Base-by-base conservation (phyloP, 2,113 vertebrate species). In the Platysternon megacephalum region DNA sequence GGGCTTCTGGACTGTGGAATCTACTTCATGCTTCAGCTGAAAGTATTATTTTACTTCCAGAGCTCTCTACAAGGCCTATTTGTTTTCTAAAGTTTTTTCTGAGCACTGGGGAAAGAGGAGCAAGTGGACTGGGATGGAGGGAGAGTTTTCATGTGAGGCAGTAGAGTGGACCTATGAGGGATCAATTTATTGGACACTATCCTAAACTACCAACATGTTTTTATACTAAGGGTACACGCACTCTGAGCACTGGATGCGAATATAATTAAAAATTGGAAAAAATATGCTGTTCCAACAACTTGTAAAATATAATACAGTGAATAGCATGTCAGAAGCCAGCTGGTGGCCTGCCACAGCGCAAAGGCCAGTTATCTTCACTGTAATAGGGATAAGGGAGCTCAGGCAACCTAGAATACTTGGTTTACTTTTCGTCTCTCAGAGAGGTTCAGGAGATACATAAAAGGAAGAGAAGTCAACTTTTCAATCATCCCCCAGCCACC, bases 11-110 rank as follows among this genome's bases (percentile, higher is more conserved):
- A 49, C 88, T 39, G 48, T 19, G 52, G 74, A 61, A 58, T 44
- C n/a, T 21, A 51, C 8, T 39, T 61, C 21, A 8, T 79, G 29
- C 29, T 76, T 91, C 79, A 91, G 56, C 12, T 85, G n/a, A n/a
- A 17, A 95, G 81, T 6, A 53, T 53, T 53, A 95, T 93, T 94
- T 80, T 93, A 24, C 92, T 79, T 84, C 88, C 48, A 74, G 11
- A 89, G 26, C 48, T 89, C 74, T 68, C 65, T 19, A 17, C 65
- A 68, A 68, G 35, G 65, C 65, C 16, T 19, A 83, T 86, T 49
- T 68, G 12, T 52, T 92, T 95, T 95, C 89, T 79, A 39, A 39
- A 74, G 74, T 91, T 42, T 58, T 93, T 44, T n/a, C 61, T 80
- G 16, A 88, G 79, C 52, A 91, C 5, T 53, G n/a, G 12, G 42